Conservation (phyloP, 92 coral and sea anemone genomes). For the Phenganax stokvisi region DNA sequence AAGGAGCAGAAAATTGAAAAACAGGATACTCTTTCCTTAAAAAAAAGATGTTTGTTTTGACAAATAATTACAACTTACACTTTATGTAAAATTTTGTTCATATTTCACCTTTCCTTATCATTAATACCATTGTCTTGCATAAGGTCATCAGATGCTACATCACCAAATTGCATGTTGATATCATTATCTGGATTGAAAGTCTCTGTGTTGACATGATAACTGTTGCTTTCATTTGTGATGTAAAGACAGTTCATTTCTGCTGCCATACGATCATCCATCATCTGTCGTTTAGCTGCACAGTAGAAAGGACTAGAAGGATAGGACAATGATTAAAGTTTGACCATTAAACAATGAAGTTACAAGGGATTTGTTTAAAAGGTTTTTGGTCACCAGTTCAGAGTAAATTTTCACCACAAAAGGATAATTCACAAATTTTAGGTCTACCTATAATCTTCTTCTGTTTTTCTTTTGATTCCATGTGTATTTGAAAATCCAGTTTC, state of each 20-base stretch:
- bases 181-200: conserved; percentile 16
- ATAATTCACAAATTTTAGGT: too few species aligned
- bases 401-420: too few species aligned
- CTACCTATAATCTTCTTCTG: conserved; percentile 16
- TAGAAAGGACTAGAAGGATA: neutral
- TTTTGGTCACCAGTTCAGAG: too few species aligned
- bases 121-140: neutral
- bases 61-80: neutral
- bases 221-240: conserved; percentile 76
- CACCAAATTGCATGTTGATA: conserved; percentile 20
- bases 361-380: too few species aligned
- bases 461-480: conserved; percentile 2
- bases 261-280: conserved; percentile 94
- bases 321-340: too few species aligned
- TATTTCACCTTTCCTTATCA: neutral
- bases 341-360: too few species aligned
- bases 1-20: conserved; percentile 27
- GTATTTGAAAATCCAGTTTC: too few species aligned
- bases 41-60: neutral
- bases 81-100: neutral
- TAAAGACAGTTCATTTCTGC: conserved; percentile 86
- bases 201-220: conserved; percentile 38
- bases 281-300: conserved; percentile 49
- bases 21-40: conserved; percentile 22
- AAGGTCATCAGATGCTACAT: neutral